Conservation (phyloP, 1,140 invertebrate genomes). For the Lordiphosa clarofinis region DNA sequence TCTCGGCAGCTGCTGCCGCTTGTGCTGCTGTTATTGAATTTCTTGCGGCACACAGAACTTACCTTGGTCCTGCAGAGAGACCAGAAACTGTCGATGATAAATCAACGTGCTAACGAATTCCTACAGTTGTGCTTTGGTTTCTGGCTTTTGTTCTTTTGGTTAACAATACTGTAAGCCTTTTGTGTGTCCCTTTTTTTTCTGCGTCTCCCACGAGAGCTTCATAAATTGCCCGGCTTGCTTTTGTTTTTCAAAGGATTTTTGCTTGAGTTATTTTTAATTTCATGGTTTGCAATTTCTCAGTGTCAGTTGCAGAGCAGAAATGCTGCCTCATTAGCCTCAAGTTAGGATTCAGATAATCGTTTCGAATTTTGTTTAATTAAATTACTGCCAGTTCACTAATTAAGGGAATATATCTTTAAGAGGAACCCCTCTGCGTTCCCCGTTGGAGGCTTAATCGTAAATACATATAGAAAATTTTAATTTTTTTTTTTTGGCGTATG, state of each 20-base stretch:
- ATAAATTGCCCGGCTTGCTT: constrained; percentile 61
- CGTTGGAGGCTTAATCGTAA: constrained; percentile 29
- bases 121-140: constrained; percentile 33
- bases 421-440: constrained; percentile 5
- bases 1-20: constrained; percentile 10
- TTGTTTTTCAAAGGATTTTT: constrained; percentile 64
- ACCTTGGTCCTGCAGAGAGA: constrained; percentile 19
- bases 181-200: constrained; percentile 14
- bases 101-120: constrained; percentile 65
- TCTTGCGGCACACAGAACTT: constrained; percentile 34
- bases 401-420: constrained; percentile 23
- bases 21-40: constrained; percentile 62
- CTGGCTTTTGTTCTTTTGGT: constrained; percentile 37
- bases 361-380: constrained; percentile 63
- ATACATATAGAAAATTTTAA: constrained; percentile 32
- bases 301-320: constrained; percentile 45
- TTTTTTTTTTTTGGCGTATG: constrained; percentile 21
- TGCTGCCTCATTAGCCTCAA: constrained; percentile 57
- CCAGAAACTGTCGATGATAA: constrained; percentile 60
- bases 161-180: constrained; percentile 68
- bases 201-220: constrained; percentile 32
- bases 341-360: constrained; percentile 41
- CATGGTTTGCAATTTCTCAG: constrained; percentile 72
- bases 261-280: constrained; percentile 77
- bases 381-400: constrained; percentile 65